Evolutionary conservation across 2,113 vertebrate species (phyloP), one percentile per base, ranked within the genome.

Genomic region (Nerophis lumbriciformis): DNA sequence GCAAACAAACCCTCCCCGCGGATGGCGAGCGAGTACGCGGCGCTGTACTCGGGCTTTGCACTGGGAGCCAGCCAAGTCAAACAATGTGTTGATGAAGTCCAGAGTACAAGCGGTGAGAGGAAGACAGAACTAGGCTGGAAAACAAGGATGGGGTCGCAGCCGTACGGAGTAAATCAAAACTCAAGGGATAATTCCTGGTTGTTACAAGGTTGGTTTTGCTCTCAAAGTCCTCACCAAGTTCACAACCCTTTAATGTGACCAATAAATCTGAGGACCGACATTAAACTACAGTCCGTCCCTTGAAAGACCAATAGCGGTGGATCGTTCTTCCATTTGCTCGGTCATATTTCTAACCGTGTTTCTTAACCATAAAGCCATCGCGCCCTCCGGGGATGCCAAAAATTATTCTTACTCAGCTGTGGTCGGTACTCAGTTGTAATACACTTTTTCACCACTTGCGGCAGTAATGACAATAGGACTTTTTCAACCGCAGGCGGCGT

Each of bases 41-140:
- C 54, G 79, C 76, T 72, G 78, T 77, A 71, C 78, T 87, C 63
- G 57, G 79, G 86, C 80, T 86, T 21, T 84, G 79, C 65, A 72
- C 82, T 90, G 89, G 88, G 76, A 70, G 66, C 59, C 60, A 62
- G 85, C 88, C 87, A 90, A 90, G 78, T 81, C 77, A 87, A 90
- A 90, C 87, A 87, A 85, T 78, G 79, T 78, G 77, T 64, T 88
- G 86, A 90, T 85, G 83, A 86, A 89, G 85, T 87, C 85, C 87
- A 90, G 88, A 84, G 68, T 83, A 65, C 75, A 57, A 75, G 77
- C 35, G 68, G 75, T 69, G 75, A 78, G 77, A 73, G 75, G 67
- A 73, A 75, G 69, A 71, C 53, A 61, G 60, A 57, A 55, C 48
- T 52, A 28, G 38, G 64, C 78, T 64, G 61, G 53, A 57, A 48